Evolutionary conservation across 2,797 vertebrate species (phyloP).

Genomic region (Siniperca undulata): DNA sequence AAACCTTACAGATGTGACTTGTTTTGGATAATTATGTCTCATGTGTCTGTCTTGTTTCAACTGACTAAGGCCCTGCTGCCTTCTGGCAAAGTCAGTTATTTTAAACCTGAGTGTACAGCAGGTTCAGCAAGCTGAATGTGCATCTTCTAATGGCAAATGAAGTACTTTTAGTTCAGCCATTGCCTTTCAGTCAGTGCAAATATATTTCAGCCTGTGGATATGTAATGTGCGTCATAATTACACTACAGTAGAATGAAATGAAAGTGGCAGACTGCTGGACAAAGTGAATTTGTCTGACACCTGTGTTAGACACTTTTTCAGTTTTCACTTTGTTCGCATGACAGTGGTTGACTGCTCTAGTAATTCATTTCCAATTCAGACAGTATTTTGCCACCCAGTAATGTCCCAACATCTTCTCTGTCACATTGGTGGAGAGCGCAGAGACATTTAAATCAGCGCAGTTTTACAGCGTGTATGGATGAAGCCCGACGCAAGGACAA

Average conservation of each 20-base stretch:
- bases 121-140: not conserved
- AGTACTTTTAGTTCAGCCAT: not conserved
- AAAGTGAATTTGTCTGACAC: no score
- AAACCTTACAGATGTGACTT: not conserved
- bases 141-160: not conserved
- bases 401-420: not conserved
- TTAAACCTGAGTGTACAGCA: not conserved
- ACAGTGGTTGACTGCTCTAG: not conserved
- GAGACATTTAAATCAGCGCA: not conserved
- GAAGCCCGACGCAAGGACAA: not conserved
- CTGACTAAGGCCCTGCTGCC: not conserved
- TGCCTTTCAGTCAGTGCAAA: slow-evolving; percentile 14
- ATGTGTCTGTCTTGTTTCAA: not conserved
- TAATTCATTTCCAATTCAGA: not conserved
- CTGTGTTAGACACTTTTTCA: not conserved
- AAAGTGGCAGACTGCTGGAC: not conserved
- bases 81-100: slow-evolving; percentile 27
- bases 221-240: not conserved
- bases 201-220: slow-evolving; percentile 4
- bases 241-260: not conserved
- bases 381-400: not conserved
- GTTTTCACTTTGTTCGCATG: not conserved
- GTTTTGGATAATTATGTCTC: not conserved
- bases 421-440: not conserved
- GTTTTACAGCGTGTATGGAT: not conserved